A percentile compares a stretch with the other conserved stretches of the same genome.
Conservation (phyloP, 2,888 invertebrate species). For the Cyaniris semiargus region DNA sequence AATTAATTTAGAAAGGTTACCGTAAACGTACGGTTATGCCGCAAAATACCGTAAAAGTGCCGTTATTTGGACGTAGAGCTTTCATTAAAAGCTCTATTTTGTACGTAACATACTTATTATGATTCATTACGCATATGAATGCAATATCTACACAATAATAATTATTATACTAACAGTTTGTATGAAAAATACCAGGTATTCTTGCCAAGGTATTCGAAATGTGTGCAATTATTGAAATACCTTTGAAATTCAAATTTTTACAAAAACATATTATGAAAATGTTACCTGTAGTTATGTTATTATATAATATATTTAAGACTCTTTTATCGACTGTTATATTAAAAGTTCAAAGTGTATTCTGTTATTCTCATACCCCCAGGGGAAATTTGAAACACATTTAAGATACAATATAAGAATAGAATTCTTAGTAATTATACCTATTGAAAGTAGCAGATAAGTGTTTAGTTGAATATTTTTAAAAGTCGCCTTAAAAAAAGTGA, state of each 20-base stretch:
- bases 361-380: neutral
- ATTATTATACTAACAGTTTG: neutral
- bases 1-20: slow-evolving; percentile 6
- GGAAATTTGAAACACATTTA: too few relatives aligned
- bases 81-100: neutral
- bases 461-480: neutral
- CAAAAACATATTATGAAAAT: too few relatives aligned
- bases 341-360: neutral
- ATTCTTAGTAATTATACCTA: too few relatives aligned
- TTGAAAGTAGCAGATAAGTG: too few relatives aligned
- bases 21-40: neutral
- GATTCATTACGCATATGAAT: neutral
- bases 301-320: neutral
- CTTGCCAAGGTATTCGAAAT: too few relatives aligned
- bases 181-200: too few relatives aligned
- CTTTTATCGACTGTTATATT: neutral
- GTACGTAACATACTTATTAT: neutral
- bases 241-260: too few relatives aligned
- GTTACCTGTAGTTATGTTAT: neutral
- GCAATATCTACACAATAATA: neutral
- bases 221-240: too few relatives aligned
- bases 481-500: neutral
- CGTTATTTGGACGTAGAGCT: neutral
- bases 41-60: neutral
- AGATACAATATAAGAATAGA: too few relatives aligned